These are phyloP conservation scores for Phengaris alcon DNA, from an alignment of 2,888 invertebrate genomes.

Conservation along the genomic window DNA sequence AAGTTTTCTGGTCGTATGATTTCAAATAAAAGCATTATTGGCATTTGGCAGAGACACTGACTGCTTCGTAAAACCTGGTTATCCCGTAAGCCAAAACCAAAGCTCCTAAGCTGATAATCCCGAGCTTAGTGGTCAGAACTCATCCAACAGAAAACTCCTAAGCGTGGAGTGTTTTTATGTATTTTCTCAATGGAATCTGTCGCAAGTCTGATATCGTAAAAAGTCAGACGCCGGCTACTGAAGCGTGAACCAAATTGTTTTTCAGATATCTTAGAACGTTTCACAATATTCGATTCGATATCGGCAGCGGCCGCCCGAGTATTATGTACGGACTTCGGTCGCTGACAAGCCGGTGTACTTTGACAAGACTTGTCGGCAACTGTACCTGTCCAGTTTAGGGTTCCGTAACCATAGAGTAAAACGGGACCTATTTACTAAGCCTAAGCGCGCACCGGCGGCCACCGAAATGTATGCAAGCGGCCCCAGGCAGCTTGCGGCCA, in stretches of 20 bases:
- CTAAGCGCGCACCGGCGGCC: too few species aligned
- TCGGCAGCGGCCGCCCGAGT: neutral
- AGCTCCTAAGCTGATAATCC: neutral
- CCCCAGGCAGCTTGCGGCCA: too few species aligned
- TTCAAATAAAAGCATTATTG: too few species aligned
- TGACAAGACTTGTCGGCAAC: too few species aligned
- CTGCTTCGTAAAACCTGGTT: neutral
- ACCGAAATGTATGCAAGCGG: too few species aligned
- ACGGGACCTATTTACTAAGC: too few species aligned
- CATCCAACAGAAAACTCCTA: neutral
- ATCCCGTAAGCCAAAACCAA: neutral
- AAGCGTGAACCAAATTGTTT: conserved; percentile 18
- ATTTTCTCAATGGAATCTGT: conserved; percentile 9
- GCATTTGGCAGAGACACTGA: too few species aligned
- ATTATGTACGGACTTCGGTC: too few species aligned
- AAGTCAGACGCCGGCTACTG: conserved; percentile 2
- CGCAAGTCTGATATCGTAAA: conserved; percentile 7
- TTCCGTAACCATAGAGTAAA: too few species aligned
- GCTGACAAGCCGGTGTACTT: too few species aligned
- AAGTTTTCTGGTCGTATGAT: too few species aligned
- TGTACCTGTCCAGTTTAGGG: too few species aligned
- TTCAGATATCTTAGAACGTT: neutral
- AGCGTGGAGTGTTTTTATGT: neutral
- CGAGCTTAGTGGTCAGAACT: neutral
- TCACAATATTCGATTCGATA: neutral